These are phyloP conservation scores for Aepyceros melampus DNA, from an alignment of 2,113 vertebrate genomes.

Conservation along the genomic window DNA sequence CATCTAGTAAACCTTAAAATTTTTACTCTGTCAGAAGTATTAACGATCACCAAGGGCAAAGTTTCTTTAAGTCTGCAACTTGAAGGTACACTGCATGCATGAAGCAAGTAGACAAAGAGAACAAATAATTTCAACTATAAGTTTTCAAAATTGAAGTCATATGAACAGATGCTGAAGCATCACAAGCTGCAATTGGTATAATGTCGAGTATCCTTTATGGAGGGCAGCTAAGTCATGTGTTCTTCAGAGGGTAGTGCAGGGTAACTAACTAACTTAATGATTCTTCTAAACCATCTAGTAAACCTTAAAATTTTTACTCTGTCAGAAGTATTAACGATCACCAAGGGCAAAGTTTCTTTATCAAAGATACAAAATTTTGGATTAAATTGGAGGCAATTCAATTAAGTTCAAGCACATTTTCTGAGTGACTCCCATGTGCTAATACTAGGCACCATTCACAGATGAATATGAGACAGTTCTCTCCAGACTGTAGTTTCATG, in stretches of 20 bases:
- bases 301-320: not conserved
- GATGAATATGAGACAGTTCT: not conserved
- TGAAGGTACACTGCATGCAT: not conserved
- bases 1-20: not conserved
- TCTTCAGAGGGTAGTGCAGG: not conserved
- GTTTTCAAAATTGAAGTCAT: not conserved
- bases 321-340: not conserved
- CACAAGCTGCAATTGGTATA: not conserved
- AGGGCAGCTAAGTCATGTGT: not conserved
- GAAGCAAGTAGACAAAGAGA: not conserved
- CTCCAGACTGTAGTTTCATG: not conserved
- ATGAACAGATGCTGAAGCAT: not conserved
- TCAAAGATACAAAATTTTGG: not conserved
- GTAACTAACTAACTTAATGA: not conserved
- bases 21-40: not conserved
- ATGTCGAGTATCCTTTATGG: fast-evolving
- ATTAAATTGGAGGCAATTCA: not conserved
- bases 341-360: not conserved
- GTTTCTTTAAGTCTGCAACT: not conserved
- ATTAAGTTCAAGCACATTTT: not conserved
- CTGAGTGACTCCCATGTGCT: not conserved
- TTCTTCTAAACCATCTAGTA: not conserved
- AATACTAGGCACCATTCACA: not conserved
- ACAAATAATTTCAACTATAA: not conserved
- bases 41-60: not conserved